Percentiles rank a stretch among this genome's conserved stretches.
Conservation (phyloP, 2,888 invertebrate species). For the Rutpela maculata region DNA sequence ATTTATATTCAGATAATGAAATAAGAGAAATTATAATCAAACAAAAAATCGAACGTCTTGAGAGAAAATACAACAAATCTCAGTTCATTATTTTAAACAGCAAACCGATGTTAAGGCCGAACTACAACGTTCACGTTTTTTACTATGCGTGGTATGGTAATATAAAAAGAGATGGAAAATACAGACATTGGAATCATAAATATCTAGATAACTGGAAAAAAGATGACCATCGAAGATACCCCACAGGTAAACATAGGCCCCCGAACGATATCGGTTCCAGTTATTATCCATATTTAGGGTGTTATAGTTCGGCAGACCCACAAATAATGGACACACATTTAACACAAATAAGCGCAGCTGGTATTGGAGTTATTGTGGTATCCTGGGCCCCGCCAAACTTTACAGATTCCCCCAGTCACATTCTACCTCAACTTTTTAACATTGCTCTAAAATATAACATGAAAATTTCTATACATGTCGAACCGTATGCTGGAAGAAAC, state of each 20-base stretch:
- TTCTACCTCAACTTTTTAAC: constrained; percentile 63
- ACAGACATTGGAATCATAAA: constrained; percentile 69
- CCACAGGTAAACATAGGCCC: constrained; percentile 74
- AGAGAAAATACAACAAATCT: constrained; percentile 62
- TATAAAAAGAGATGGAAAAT: constrained; percentile 65
- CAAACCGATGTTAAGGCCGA: constrained; percentile 62
- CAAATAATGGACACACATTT: constrained; percentile 74
- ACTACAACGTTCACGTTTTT: constrained; percentile 65
- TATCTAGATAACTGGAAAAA: constrained; percentile 68
- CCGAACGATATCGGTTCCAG: constrained; percentile 77
- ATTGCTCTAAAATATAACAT: constrained; percentile 72
- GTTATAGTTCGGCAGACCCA: constrained; percentile 76
- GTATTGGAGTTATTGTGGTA: constrained; percentile 75
- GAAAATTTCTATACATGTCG: constrained; percentile 77
- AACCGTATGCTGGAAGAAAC: constrained; percentile 76
- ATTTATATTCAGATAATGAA: constrained; percentile 25
- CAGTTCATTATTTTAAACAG: constrained; percentile 55
- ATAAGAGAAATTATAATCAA: constrained; percentile 52
- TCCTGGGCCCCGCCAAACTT: constrained; percentile 76
- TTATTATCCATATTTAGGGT: constrained; percentile 76
- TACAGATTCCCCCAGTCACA: constrained; percentile 65
- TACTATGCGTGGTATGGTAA: constrained; percentile 67
- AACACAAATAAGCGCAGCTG: constrained; percentile 73
- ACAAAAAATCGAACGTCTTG: constrained; percentile 63
- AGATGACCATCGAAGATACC: constrained; percentile 73